Conservation (phyloP, 2,113 vertebrate species). For the Lycaon pictus region DNA sequence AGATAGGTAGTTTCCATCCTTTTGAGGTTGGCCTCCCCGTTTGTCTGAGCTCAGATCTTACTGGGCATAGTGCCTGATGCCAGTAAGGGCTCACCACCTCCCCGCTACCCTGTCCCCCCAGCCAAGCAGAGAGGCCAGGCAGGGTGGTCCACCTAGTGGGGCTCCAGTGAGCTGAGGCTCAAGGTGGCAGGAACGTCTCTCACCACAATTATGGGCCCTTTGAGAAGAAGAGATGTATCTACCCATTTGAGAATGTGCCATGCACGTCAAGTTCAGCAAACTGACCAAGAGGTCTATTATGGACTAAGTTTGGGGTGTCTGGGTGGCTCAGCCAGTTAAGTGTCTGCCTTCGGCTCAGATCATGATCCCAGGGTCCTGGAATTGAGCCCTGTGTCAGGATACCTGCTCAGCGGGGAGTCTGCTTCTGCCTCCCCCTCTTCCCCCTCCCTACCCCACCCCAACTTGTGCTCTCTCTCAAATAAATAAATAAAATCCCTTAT, state of each 20-base stretch:
- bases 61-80: neutral
- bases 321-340: neutral
- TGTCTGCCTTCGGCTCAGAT: neutral
- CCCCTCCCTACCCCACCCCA: no score
- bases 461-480: neutral
- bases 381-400: no score
- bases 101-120: accelerated
- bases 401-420: no score
- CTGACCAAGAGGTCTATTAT: neutral
- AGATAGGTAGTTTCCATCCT: neutral
- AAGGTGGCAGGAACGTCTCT: neutral
- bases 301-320: neutral
- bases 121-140: neutral
- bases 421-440: no score
- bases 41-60: neutral
- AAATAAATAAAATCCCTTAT: neutral
- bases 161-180: neutral
- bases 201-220: neutral
- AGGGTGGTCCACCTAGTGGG: neutral
- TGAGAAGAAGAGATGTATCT: neutral
- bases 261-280: neutral
- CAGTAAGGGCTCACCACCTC: neutral
- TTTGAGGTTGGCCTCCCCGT: neutral
- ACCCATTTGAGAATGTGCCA: neutral
- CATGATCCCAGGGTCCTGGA: neutral